Conservation (phyloP, 2,797 vertebrate species). For the Anguilla megastoma region DNA sequence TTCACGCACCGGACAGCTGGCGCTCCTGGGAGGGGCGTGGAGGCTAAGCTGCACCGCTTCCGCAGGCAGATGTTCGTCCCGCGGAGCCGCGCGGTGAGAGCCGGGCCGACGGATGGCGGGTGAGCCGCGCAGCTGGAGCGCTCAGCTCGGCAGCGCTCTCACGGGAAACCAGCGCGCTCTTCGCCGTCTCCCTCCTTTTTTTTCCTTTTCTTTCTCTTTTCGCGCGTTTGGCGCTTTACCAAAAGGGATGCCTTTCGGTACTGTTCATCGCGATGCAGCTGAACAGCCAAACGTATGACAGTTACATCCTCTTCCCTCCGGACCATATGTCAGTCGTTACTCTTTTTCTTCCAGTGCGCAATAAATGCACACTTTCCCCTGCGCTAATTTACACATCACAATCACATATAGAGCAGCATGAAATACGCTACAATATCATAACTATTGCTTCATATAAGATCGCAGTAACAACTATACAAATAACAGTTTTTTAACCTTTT, state of each 20-base stretch:
- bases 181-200: not conserved
- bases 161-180: not conserved
- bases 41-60: not conserved
- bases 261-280: not conserved
- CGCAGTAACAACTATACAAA: no score
- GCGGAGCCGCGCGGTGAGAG: not conserved
- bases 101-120: not conserved
- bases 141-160: not conserved
- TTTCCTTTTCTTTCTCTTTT: not conserved
- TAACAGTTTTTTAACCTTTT: no score
- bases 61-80: not conserved
- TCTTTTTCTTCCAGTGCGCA: not conserved
- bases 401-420: not conserved
- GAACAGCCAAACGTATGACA: not conserved
- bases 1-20: slow-evolving; percentile 19
- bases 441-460: not conserved
- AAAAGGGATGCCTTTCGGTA: not conserved
- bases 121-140: not conserved
- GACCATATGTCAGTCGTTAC: not conserved
- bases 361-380: not conserved
- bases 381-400: not conserved
- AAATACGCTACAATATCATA: not conserved
- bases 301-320: not conserved
- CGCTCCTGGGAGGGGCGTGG: not conserved
- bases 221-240: not conserved